Conservation (phyloP, 2,888 invertebrate genomes). For the Lepidocyrtinus sp. region DNA sequence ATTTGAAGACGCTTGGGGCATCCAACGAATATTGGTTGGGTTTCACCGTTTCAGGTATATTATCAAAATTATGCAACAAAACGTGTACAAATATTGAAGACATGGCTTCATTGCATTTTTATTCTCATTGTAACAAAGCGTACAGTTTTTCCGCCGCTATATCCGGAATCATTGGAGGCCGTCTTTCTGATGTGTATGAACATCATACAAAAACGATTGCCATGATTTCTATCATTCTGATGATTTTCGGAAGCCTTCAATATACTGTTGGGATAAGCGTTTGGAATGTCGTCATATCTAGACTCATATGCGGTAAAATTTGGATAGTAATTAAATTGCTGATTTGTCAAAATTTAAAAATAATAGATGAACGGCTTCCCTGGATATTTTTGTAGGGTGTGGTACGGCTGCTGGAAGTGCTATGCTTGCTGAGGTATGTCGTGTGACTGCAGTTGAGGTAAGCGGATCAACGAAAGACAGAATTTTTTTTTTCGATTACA, state of each 20-base stretch:
- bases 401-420: slow-evolving; percentile 71
- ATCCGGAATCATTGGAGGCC: slow-evolving; percentile 72
- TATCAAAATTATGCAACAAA: slow-evolving; percentile 3
- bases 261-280: slow-evolving; percentile 73
- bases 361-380: too few relatives aligned
- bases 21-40: slow-evolving; percentile 73
- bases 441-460: slow-evolving; percentile 71
- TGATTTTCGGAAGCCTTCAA: slow-evolving; percentile 73
- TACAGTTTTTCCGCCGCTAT: slow-evolving; percentile 73
- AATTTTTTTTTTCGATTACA: not conserved
- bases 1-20: slow-evolving; percentile 72
- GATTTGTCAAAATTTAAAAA: too few relatives aligned
- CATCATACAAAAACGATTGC: slow-evolving; percentile 70
- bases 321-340: too few relatives aligned
- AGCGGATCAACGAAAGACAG: not conserved
- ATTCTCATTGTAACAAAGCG: slow-evolving; percentile 67
- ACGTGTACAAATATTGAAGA: slow-evolving; percentile 15
- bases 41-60: slow-evolving; percentile 71
- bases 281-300: slow-evolving; percentile 72
- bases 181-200: slow-evolving; percentile 72
- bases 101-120: not conserved
- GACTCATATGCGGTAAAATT: slow-evolving; percentile 72
- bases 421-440: slow-evolving; percentile 73
- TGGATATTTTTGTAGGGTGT: slow-evolving; percentile 68
- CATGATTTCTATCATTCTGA: slow-evolving; percentile 72